Conservation (phyloP, 2,113 vertebrate species). For the Podiceps cristatus region DNA sequence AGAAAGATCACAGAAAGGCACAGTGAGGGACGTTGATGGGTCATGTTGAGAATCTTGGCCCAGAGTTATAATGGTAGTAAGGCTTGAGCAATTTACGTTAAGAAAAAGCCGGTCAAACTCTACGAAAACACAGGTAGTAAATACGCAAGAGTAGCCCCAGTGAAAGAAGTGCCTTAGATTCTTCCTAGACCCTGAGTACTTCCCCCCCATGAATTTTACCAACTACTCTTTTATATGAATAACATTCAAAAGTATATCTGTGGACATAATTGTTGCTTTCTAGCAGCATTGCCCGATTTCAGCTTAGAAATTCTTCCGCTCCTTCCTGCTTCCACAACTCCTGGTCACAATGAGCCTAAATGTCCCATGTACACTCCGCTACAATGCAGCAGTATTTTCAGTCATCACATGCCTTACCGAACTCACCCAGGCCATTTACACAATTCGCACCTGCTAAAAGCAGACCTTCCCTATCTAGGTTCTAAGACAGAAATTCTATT, state of each 20-base stretch:
- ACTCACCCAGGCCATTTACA: background rate
- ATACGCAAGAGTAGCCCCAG: background rate
- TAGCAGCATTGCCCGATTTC: background rate
- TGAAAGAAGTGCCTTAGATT: background rate
- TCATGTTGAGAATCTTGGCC: background rate
- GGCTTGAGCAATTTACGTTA: background rate
- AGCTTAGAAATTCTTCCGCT: background rate
- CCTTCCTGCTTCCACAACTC: background rate
- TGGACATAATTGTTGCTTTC: background rate
- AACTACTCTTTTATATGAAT: background rate
- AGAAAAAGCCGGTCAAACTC: background rate
- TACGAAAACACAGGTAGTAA: background rate
- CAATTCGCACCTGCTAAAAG: background rate
- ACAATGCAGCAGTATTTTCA: background rate
- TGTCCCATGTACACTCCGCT: background rate
- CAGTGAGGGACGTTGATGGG: background rate
- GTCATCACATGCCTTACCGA: background rate
- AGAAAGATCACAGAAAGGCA: background rate
- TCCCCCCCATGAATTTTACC: background rate
- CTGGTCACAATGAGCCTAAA: background rate
- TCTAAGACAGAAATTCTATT: background rate
- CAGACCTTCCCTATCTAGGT: background rate
- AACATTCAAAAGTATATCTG: background rate
- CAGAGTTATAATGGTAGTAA: background rate
- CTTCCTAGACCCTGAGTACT: background rate